Evolutionary conservation across 2,888 invertebrate genomes (phyloP), one percentile per base, ranked within the genome.

Genomic region (Noctua comes): DNA sequence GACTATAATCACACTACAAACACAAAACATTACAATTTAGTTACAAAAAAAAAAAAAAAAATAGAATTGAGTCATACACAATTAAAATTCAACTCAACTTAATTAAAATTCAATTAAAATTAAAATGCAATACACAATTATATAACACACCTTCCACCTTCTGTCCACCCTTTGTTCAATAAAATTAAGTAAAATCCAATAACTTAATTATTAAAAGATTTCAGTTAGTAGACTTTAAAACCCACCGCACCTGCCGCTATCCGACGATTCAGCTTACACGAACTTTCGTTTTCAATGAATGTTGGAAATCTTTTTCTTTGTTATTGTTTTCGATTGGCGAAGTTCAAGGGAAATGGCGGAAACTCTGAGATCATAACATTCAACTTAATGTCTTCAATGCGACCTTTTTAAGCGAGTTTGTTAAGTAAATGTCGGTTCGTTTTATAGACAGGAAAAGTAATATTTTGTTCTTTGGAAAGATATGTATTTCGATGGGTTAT

Each of bases 221-320:
- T 36, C 68, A 46, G 57, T 62, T 88, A 86, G 79, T 80, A 82
- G 85, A 89, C 87, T 85, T 88, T 86, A 89, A 91, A 90, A 87
- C 87, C 78, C 84, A 87, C 94, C 84, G 87, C 94, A 95, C 95
- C 94, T 95, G 95, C 83, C 89, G 89, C 90, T 90, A 86, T 88
- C 87, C 80, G 71, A 80, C 78, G 78, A 88, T 88, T 88, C 86
- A 88, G 87, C 87, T 91, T 85, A 90, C 86, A 36, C 86, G 90
- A 95, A 96, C 94, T 96, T 95, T 95, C 95, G 92, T 92, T 95
- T 95, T 95, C 95, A 95, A 94, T 94, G 94, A 95, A 95, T 94
- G 95, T 96, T 95, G 91, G 88, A 94, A 96, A 93, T 95, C 95
- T 95, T 96, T 96, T 94, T 90, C 91, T 92, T 93, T 96, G 94